Conservation (phyloP, 2,888 invertebrate genomes). For the Arenicola marina region DNA sequence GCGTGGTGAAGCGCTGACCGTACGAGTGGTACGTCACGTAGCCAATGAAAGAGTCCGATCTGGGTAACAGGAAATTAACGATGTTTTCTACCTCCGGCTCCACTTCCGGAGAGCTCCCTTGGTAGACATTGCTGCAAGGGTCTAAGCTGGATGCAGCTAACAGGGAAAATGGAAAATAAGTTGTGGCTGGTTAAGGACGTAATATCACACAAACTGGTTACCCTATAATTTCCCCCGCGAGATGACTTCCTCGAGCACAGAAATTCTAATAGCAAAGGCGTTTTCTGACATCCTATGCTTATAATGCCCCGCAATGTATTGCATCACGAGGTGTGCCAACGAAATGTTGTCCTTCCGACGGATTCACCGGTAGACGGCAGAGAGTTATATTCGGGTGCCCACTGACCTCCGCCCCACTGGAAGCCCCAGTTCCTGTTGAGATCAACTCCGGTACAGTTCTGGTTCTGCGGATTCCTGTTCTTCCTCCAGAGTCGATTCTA, state of each 20-base stretch:
- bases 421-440: constrained; percentile 30
- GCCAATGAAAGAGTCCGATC: constrained; percentile 7
- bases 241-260: no score
- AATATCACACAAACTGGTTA: background rate
- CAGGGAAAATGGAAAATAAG: background rate
- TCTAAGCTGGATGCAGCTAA: constrained; percentile 7
- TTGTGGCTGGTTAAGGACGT: background rate
- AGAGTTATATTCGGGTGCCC: no score
- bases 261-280: no score
- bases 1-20: constrained; percentile 19
- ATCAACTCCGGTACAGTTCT: constrained; percentile 29
- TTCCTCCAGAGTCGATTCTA: constrained; percentile 31
- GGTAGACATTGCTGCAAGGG: constrained; percentile 24
- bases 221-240: no score
- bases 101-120: constrained; percentile 18
- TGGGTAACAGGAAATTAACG: constrained; percentile 11
- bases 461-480: constrained; percentile 15
- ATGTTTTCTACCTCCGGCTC: constrained; percentile 25
- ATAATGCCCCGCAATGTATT: no score
- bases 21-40: constrained; percentile 28
- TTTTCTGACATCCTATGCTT: no score
- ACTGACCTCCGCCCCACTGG: constrained; percentile 29
- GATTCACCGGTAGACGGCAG: no score
- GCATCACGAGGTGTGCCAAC: no score
- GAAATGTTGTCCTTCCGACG: no score